phyloP scores from a whole-genome alignment of 2,113 vertebrate genomes.

The Ptilonorhynchus violaceus region DNA sequence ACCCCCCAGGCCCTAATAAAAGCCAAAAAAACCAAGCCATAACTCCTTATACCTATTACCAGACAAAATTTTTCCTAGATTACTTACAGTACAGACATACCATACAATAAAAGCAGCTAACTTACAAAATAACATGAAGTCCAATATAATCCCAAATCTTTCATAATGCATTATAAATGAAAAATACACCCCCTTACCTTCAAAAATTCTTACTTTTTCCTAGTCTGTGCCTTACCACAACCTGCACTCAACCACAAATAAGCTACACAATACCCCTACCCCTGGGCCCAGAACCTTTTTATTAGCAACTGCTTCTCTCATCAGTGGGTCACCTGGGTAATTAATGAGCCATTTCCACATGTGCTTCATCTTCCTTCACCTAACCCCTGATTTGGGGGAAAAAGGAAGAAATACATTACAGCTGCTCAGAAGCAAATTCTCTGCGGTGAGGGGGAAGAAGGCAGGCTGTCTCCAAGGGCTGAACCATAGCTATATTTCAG shows the following conservation, averaged over 20 bases:
- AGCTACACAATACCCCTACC: rapidly evolving
- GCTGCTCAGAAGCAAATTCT: background rate
- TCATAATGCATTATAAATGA: rapidly evolving
- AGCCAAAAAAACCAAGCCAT: background rate
- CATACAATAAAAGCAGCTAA: rapidly evolving
- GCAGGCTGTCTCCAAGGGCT: background rate
- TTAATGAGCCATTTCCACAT: background rate
- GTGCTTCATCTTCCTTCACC: background rate
- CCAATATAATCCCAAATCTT: rapidly evolving
- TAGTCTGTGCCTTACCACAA: rapidly evolving
- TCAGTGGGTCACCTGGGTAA: background rate
- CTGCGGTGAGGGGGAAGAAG: background rate
- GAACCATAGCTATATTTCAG: background rate
- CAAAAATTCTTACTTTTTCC: rapidly evolving
- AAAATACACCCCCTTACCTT: background rate
- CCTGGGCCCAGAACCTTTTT: background rate
- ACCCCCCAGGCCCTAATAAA: background rate
- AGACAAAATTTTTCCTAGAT: background rate
- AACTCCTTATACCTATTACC: background rate
- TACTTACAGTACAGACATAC: background rate
- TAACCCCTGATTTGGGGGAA: background rate
- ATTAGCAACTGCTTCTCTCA: background rate
- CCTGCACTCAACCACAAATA: rapidly evolving
- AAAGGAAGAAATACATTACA: background rate
- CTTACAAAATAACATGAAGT: background rate